These are phyloP conservation scores for Hestina assimilis DNA, from an alignment of 1,140 invertebrate genomes.

Conservation along the genomic window DNA sequence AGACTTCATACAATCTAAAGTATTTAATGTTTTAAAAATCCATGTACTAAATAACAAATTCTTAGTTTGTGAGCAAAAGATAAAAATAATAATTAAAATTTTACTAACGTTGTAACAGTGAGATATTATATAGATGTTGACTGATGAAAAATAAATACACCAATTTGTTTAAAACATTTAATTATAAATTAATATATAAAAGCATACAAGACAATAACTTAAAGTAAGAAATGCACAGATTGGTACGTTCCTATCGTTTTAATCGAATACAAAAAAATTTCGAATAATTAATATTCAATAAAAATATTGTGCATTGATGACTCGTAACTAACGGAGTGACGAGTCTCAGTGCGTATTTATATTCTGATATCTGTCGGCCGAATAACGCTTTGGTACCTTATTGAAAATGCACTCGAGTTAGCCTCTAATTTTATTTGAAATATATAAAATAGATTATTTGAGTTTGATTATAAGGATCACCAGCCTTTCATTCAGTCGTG, in stretches of 20 bases:
- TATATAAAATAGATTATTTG: constrained; percentile 39
- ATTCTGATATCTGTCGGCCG: constrained; percentile 20
- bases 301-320: constrained; percentile 34
- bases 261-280: constrained; percentile 46
- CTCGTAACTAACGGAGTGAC: constrained; percentile 45
- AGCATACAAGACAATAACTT: constrained; percentile 70
- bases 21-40: too few species aligned
- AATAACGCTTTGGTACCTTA: constrained; percentile 42
- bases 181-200: constrained; percentile 75
- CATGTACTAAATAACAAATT: too few species aligned
- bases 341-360: constrained; percentile 35
- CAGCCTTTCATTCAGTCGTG: constrained; percentile 40
- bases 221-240: constrained; percentile 69
- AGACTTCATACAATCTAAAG: too few species aligned
- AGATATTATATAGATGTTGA: background rate
- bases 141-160: constrained; percentile 6
- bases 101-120: background rate
- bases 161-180: constrained; percentile 63
- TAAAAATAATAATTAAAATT: too few species aligned
- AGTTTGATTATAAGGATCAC: constrained; percentile 20
- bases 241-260: constrained; percentile 60
- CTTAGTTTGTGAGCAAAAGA: too few species aligned
- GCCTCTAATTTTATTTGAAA: constrained; percentile 50
- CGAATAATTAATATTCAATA: constrained; percentile 43
- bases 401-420: constrained; percentile 37